phyloP scores from a whole-genome alignment of 2,113 vertebrate genomes.

The Alces alces region DNA sequence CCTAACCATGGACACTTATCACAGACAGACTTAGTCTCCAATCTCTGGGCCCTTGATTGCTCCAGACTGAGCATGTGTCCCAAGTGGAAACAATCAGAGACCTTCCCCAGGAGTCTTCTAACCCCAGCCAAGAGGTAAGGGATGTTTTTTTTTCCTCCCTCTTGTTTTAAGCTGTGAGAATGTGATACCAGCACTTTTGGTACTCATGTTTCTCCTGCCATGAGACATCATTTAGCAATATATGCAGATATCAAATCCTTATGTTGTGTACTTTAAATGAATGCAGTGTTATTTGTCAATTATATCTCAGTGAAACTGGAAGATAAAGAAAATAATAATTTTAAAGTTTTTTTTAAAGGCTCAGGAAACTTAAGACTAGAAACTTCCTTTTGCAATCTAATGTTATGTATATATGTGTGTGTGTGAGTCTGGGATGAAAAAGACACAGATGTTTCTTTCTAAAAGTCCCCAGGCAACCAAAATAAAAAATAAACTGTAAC shows the following conservation, averaged over 20 bases:
- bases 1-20: neutral
- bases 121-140: neutral
- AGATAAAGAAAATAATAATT: neutral
- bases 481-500: neutral
- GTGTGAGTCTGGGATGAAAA: neutral
- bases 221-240: neutral
- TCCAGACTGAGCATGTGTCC: neutral
- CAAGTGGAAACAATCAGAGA: neutral
- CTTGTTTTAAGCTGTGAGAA: neutral
- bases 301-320: neutral
- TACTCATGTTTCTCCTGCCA: neutral
- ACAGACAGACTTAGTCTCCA: neutral
- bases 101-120: neutral
- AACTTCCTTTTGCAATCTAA: neutral
- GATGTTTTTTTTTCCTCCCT: neutral
- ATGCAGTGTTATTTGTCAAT: neutral
- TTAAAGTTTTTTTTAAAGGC: neutral
- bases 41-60: neutral
- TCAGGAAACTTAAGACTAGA: neutral
- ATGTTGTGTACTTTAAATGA: neutral
- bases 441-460: neutral
- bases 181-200: neutral
- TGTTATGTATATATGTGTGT: neutral
- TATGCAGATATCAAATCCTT: neutral
- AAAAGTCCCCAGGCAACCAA: neutral